Conservation (phyloP, 1,140 invertebrate genomes). For the Colletes latitarsis region DNA sequence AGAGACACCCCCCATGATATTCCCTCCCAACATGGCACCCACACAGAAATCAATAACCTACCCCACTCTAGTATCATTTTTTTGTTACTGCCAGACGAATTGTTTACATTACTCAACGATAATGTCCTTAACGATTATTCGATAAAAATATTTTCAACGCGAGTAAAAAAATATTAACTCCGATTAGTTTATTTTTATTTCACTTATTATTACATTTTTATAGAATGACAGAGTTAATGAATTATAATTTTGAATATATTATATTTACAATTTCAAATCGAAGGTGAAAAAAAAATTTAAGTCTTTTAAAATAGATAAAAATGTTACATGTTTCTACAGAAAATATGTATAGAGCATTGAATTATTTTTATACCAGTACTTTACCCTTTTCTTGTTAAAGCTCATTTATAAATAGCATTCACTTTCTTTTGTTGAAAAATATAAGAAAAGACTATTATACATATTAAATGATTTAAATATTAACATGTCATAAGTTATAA, state of each 20-base stretch:
- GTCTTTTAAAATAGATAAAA: not conserved
- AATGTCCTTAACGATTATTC: not conserved
- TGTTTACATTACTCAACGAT: constrained; percentile 43
- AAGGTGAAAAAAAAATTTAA: not conserved
- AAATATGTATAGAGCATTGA: not conserved
- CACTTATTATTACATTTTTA: not conserved
- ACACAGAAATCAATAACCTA: constrained; percentile 79
- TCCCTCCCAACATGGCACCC: constrained; percentile 72
- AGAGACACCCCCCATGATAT: constrained; percentile 72
- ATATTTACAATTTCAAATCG: not conserved
- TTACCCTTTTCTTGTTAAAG: not conserved
- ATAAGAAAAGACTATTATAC: not conserved
- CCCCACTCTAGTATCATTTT: constrained; percentile 65
- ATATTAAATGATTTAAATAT: not conserved
- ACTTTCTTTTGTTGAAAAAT: not conserved
- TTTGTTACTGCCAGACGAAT: constrained; percentile 46
- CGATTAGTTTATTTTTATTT: not conserved
- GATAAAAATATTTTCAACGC: constrained; percentile 26
- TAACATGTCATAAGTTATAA: constrained; percentile 1
- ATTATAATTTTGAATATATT: not conserved
- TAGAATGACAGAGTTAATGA: not conserved
- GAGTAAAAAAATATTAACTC: not conserved
- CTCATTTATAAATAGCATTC: not conserved
- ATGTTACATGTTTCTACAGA: not conserved
- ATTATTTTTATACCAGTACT: not conserved